Evolutionary conservation across 2,113 vertebrate species (phyloP).

Genomic region (Stegostoma tigrinum): DNA sequence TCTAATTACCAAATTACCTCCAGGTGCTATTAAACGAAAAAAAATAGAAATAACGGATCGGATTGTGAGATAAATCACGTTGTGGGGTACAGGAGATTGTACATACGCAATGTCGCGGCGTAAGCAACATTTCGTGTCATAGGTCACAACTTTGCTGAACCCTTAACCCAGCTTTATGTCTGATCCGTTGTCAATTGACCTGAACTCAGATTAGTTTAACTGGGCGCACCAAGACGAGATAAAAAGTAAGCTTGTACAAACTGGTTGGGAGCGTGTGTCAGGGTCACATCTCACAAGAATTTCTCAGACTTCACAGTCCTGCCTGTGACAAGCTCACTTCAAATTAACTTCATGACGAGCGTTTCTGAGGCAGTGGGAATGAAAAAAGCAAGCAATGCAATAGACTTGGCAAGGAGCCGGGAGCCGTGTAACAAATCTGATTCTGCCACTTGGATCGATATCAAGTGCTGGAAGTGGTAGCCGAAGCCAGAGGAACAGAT

Average conservation of each 20-base stretch:
- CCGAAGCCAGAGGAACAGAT: background rate
- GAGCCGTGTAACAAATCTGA: background rate
- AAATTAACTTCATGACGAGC: constrained; percentile 26
- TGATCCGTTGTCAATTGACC: constrained; percentile 19
- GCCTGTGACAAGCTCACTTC: background rate
- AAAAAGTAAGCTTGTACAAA: constrained; percentile 23
- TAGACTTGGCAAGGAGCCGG: background rate
- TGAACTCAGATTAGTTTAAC: constrained; percentile 24
- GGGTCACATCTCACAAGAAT: constrained; percentile 11
- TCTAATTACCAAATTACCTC: background rate
- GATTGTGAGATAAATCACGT: background rate
- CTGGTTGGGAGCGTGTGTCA: background rate
- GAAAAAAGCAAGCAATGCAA: background rate
- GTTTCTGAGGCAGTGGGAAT: background rate
- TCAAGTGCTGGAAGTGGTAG: no score
- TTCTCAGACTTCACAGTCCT: background rate
- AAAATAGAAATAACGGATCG: background rate
- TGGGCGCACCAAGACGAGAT: background rate
- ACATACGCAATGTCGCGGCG: background rate
- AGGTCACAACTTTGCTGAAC: constrained; percentile 26
- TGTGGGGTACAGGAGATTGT: background rate
- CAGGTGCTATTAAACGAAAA: background rate
- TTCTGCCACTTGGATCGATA: background rate
- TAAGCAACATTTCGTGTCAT: background rate
- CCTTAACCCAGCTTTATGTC: constrained; percentile 26